A percentile compares a stretch with the other conserved stretches of the same genome.
phyloP scores from a whole-genome alignment of 2,113 vertebrate genomes.

The Athene cunicularia region DNA sequence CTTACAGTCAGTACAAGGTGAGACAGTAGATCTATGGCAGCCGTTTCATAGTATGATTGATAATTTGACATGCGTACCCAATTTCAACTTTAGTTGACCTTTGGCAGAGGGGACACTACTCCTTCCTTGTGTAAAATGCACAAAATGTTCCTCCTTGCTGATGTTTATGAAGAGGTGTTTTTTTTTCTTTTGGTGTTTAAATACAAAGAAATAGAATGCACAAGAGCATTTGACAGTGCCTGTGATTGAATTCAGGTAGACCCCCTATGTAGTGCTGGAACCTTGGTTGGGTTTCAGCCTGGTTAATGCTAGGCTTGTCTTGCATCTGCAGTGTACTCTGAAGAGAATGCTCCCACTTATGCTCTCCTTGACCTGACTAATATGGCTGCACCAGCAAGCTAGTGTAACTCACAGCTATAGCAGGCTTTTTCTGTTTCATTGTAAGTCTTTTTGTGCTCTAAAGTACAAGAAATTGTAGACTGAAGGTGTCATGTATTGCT shows the following conservation, averaged over 20 bases:
- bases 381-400: not conserved
- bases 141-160: not conserved
- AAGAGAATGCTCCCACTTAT: not conserved
- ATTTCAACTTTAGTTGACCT: not conserved
- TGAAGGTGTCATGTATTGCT: not conserved
- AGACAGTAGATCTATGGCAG: not conserved
- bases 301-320: not conserved
- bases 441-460: not conserved
- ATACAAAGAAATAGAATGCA: not conserved
- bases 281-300: not conserved
- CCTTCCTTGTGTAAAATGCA: not conserved
- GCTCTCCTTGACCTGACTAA: not conserved
- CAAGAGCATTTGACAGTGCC: not conserved
- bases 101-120: not conserved
- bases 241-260: not conserved
- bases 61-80: not conserved
- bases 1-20: accelerated
- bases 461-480: not conserved
- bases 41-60: not conserved
- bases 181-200: not conserved
- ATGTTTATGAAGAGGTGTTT: not conserved
- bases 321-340: not conserved
- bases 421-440: not conserved
- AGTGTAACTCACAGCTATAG: not conserved
- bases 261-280: not conserved